phyloP scores from a whole-genome alignment of 2,797 vertebrate species.

The Hafferia zeledoni region DNA sequence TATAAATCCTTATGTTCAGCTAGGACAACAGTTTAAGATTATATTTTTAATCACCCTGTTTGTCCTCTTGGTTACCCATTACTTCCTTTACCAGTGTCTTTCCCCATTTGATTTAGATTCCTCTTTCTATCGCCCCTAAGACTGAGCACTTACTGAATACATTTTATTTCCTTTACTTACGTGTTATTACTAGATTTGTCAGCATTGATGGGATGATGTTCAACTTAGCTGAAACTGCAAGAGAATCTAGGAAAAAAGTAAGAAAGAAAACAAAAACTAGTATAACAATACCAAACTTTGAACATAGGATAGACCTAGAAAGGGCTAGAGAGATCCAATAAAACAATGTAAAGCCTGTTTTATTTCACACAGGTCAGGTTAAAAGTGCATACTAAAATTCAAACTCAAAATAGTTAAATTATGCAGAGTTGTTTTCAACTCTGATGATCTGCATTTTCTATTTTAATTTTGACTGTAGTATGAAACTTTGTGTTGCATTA shows the following conservation, averaged over 20 bases:
- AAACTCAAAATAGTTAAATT: background rate
- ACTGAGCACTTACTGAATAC: background rate
- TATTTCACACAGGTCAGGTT: background rate
- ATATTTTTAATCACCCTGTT: background rate
- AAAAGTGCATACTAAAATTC: background rate
- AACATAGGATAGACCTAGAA: background rate
- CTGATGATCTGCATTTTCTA: background rate
- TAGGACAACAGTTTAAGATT: background rate
- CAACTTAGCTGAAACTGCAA: background rate
- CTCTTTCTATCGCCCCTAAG: background rate
- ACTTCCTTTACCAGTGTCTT: background rate
- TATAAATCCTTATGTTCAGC: background rate
- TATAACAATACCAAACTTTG: background rate
- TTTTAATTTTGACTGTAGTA: background rate
- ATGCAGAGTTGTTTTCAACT: background rate
- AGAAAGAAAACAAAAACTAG: background rate
- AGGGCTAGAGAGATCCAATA: background rate
- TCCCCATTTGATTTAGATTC: background rate
- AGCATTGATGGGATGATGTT: constrained; percentile 46
- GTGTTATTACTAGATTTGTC: constrained; percentile 28
- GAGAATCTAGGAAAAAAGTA: background rate
- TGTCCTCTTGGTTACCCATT: background rate
- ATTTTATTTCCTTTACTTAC: constrained; percentile 44
- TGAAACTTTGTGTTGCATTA: background rate
- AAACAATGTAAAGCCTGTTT: background rate